Percentiles rank a stretch among this genome's conserved stretches.
Conservation (phyloP, 2,888 invertebrate genomes). For the Philhelius pedissequus region DNA sequence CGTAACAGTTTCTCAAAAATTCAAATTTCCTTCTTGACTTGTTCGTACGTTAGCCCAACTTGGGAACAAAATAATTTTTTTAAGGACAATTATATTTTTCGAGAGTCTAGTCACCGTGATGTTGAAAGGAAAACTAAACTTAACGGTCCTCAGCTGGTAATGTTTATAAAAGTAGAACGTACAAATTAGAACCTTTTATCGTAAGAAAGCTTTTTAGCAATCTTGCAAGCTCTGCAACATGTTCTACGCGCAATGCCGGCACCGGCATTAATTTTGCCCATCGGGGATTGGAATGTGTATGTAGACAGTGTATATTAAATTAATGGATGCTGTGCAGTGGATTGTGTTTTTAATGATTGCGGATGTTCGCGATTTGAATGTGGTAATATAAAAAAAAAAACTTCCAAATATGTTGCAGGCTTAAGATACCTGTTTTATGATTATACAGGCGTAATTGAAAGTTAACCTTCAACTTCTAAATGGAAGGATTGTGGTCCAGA, state of each 20-base stretch:
- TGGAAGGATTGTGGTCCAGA: not conserved
- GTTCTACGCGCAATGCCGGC: constrained; percentile 15
- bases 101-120: constrained; percentile 5
- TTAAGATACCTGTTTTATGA: constrained; percentile 2
- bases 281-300: not conserved
- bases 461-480: not conserved
- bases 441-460: not conserved
- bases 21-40: constrained; percentile 17
- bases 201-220: constrained; percentile 39
- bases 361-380: constrained; percentile 28
- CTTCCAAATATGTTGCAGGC: constrained; percentile 11
- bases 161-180: constrained; percentile 24
- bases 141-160: constrained; percentile 32
- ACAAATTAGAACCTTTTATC: constrained; percentile 32
- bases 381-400: constrained; percentile 2
- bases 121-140: constrained; percentile 49
- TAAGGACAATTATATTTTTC: not conserved
- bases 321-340: constrained; percentile 11
- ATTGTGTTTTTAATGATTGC: constrained; percentile 38
- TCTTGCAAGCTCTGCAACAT: constrained; percentile 34
- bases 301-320: not conserved
- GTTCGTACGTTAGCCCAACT: not conserved
- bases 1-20: not conserved
- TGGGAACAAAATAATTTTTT: not conserved
- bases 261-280: not conserved